Conservation (phyloP, 2,797 vertebrate species). For the Prunella strophiata region DNA sequence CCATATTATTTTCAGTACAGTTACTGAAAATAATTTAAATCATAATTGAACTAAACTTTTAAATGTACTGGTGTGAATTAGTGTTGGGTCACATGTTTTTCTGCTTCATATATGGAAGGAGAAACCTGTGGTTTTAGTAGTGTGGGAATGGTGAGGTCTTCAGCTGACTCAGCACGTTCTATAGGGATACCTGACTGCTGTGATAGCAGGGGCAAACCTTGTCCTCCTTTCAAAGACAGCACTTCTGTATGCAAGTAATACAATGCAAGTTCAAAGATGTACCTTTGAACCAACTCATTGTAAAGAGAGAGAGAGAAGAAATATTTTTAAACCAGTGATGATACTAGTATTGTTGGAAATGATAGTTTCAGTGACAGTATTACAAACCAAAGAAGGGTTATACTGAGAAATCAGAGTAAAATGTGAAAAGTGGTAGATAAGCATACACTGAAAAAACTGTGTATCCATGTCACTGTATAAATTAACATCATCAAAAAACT, state of each 20-base stretch:
- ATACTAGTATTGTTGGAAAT: neutral
- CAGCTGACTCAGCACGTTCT: neutral
- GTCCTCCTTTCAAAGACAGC: neutral
- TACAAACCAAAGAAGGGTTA: neutral
- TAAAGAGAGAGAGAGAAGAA: neutral
- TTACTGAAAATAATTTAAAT: neutral
- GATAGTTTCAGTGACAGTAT: rapidly evolving
- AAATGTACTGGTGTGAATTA: neutral
- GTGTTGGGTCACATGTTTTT: neutral
- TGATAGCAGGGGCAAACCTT: neutral
- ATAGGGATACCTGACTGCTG: neutral
- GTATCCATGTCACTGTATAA: neutral
- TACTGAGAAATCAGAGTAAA: neutral
- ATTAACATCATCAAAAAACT: neutral
- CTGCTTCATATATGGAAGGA: neutral
- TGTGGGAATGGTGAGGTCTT: neutral
- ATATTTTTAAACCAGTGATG: neutral
- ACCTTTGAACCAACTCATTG: neutral
- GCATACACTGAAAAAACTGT: neutral
- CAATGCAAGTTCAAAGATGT: neutral
- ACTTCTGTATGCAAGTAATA: neutral
- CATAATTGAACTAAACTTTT: neutral
- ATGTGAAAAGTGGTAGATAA: neutral
- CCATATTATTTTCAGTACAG: neutral
- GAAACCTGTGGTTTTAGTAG: neutral